phyloP scores from a whole-genome alignment of 2,797 vertebrate genomes.

The Channallabes apus region DNA sequence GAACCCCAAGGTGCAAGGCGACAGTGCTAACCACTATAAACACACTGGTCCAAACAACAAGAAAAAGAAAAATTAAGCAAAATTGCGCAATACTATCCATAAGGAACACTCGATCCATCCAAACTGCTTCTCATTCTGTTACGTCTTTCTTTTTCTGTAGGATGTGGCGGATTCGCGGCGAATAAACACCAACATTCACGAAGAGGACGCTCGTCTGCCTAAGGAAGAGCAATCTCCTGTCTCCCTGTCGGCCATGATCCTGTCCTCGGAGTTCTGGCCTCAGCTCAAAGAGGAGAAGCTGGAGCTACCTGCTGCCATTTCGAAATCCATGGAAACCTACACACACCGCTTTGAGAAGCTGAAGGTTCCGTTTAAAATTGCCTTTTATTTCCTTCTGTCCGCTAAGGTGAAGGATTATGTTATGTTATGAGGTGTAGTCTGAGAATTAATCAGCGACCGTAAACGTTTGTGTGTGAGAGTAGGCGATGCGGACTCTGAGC shows the following conservation, averaged over 20 bases:
- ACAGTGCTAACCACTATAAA: too few species aligned
- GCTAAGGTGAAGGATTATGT: not conserved
- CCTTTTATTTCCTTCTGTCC: not conserved
- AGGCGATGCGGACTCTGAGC: conserved; percentile 97
- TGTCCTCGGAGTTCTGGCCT: conserved; percentile 98
- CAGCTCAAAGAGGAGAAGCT: conserved; percentile 95
- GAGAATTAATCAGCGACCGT: not conserved
- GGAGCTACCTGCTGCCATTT: conserved; percentile 84
- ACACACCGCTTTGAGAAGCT: conserved; percentile 94
- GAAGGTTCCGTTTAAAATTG: conserved; percentile 73
- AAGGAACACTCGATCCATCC: not conserved
- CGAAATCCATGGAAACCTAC: conserved; percentile 89
- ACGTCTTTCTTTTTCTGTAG: conserved; percentile 61
- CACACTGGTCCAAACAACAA: too few species aligned
- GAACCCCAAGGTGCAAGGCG: too few species aligned
- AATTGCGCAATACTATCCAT: not conserved
- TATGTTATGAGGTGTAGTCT: not conserved
- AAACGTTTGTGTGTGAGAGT: conserved; percentile 37
- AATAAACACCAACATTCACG: conserved; percentile 92
- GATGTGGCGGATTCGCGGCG: conserved; percentile 95
- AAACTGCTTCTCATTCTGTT: not conserved
- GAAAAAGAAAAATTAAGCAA: not conserved
- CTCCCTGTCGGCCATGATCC: conserved; percentile 86
- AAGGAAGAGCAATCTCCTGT: conserved; percentile 83
- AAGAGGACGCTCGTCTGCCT: conserved; percentile 86